Base-by-base conservation (phyloP, 2,888 invertebrate genomes). In the Augochlorella aurata region DNA sequence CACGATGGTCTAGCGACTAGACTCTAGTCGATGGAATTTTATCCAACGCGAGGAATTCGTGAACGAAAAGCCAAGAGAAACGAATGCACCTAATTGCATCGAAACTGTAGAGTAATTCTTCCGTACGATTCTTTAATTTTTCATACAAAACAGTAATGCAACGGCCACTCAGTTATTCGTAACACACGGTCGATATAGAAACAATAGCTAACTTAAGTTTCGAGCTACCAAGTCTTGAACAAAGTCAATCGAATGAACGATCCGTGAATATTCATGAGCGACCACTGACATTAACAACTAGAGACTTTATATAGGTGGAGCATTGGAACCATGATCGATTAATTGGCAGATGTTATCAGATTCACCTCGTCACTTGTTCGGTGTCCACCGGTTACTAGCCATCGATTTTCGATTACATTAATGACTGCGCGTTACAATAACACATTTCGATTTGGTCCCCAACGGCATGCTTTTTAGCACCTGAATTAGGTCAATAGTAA, bases 281-380 rank as follows among this genome's bases (percentile, higher is more conserved):
- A 38, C 10, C 63, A 38, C 18, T 18, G 63, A 9, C 63, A 63
- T 44, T 63, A 38, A 44, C 63, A 38, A 63, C 18, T 29, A 4
- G 38, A 21, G 9, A 44, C 18, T 18, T 7, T 0, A 4, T 18
- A 38, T 29, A 10, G 29, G 38, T 38, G 38, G 24, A 54, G 8
- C 63, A 21, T 63, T 73, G 49, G 38, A n/a, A 12, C 38, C 24
- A n/a, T 14, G 50, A 61, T 63, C 58, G 47, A 80, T 80, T 54
- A 72, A 68, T 73, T 61, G 58, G 29, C n/a, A 44, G 50, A 14
- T 9, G 50, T 65, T 74, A 65, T 50, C 63, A 38, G 73, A 49
- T 50, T 50, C 49, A 16, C n/a, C 49, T 63, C 49, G 63, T 73
- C 63, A 44, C 21, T 72, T 47, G 24, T 3, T 61, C 65, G 58